Evolutionary conservation across 2,888 invertebrate genomes (phyloP).

Genomic region (Bellardia pandia): DNA sequence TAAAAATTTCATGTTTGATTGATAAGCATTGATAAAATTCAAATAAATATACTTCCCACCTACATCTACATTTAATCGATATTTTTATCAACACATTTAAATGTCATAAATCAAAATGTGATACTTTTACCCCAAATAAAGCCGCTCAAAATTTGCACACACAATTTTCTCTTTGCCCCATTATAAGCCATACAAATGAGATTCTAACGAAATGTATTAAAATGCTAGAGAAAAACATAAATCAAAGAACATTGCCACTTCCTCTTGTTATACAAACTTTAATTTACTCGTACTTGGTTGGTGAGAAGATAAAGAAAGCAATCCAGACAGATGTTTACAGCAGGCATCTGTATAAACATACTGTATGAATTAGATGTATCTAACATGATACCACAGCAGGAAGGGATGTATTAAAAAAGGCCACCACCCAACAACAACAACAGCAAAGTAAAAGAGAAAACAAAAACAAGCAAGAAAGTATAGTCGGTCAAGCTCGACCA

Average conservation of each 20-base stretch:
- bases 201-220: constrained; percentile 16
- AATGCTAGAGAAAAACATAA: constrained; percentile 18
- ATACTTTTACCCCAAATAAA: constrained; percentile 11
- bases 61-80: background rate
- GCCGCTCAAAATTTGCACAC: background rate
- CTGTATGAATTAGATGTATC: background rate
- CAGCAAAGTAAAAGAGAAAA: constrained; percentile 13
- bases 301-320: constrained; percentile 7
- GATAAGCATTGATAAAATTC: background rate
- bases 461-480: too few species aligned
- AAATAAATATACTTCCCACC: background rate
- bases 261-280: background rate
- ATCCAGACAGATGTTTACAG: background rate
- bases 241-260: constrained; percentile 19
- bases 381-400: background rate
- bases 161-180: background rate
- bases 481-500: too few species aligned
- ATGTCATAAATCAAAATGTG: constrained; percentile 52
- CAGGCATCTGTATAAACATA: background rate
- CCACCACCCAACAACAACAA: constrained; percentile 1
- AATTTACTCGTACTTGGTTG: background rate
- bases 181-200: background rate
- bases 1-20: background rate
- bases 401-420: background rate
- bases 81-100: background rate